These are phyloP conservation scores for Drosophila mulleri DNA, from an alignment of 2,888 invertebrate species.

Conservation along the genomic window DNA sequence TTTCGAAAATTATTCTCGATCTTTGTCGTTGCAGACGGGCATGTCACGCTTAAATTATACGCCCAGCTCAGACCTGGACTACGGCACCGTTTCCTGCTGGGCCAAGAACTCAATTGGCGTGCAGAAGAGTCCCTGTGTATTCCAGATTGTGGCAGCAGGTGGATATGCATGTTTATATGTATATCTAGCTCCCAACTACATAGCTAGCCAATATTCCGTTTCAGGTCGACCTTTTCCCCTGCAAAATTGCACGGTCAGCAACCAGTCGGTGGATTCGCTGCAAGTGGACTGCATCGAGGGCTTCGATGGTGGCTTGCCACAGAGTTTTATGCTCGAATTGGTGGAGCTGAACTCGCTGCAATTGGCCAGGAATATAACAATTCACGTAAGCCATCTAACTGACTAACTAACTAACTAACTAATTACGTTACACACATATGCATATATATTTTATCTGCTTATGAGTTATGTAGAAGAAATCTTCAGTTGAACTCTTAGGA, in stretches of 20 bases:
- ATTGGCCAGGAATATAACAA: conserved; percentile 84
- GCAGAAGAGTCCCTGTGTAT: conserved; percentile 93
- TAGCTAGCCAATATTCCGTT: background rate
- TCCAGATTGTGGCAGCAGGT: conserved; percentile 94
- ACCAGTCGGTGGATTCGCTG: conserved; percentile 93
- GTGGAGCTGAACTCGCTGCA: conserved; percentile 89
- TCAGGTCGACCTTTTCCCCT: conserved; percentile 94
- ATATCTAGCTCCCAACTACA: background rate
- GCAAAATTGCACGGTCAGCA: conserved; percentile 94
- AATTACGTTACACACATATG: too few relatives aligned
- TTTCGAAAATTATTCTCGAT: background rate
- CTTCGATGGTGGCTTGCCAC: conserved; percentile 94
- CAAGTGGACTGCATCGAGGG: conserved; percentile 95
- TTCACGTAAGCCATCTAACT: conserved; percentile 77
- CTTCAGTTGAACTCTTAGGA: too few relatives aligned
- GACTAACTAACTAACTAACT: too few relatives aligned
- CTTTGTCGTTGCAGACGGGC: conserved; percentile 80
- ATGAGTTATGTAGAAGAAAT: too few relatives aligned
- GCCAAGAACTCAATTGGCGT: conserved; percentile 93
- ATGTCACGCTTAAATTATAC: conserved; percentile 91
- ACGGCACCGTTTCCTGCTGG: conserved; percentile 95
- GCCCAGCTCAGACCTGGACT: conserved; percentile 94
- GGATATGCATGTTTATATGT: conserved; percentile 50
- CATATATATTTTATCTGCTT: too few relatives aligned
- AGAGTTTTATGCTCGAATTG: conserved; percentile 93